phyloP scores from a whole-genome alignment of 2,797 vertebrate genomes.

The Numenius phaeopus region DNA sequence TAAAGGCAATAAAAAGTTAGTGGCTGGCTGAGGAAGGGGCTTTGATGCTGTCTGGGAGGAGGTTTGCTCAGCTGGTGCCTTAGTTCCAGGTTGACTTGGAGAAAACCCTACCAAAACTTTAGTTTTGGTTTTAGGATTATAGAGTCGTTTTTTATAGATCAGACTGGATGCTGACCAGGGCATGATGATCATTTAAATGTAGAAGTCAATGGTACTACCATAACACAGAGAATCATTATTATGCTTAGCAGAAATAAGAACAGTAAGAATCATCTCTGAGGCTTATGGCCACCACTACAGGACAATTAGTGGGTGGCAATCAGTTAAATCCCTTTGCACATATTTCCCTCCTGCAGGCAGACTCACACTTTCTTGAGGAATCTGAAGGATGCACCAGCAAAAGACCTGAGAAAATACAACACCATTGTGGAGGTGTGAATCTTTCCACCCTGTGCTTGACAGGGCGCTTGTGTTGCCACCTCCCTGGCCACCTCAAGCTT shows the following conservation, averaged over 20 bases:
- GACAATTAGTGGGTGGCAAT: not conserved
- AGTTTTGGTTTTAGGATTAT: not conserved
- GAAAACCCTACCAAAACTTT: not conserved
- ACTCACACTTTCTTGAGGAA: not conserved
- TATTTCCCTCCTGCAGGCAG: slow-evolving; percentile 11
- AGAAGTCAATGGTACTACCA: not conserved
- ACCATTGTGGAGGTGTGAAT: slow-evolving; percentile 37
- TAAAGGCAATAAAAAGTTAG: slow-evolving; percentile 9
- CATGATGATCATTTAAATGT: not conserved
- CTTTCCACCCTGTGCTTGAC: not conserved
- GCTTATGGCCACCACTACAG: not conserved
- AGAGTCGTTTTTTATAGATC: not conserved
- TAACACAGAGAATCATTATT: not conserved
- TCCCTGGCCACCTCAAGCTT: not conserved
- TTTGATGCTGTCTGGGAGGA: not conserved
- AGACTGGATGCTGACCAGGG: not conserved
- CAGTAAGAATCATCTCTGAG: not conserved
- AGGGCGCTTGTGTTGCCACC: not conserved
- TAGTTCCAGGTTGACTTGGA: not conserved
- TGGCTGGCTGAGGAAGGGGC: not conserved
- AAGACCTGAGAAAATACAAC: slow-evolving; percentile 65
- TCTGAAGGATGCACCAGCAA: slow-evolving; percentile 38
- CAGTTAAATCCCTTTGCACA: not conserved
- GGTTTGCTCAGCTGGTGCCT: slow-evolving; percentile 27
- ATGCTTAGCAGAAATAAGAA: not conserved